Evolutionary conservation across 2,797 vertebrate species (phyloP), one percentile per base, ranked within the genome.

Genomic region (Macrochelys suwanniensis): DNA sequence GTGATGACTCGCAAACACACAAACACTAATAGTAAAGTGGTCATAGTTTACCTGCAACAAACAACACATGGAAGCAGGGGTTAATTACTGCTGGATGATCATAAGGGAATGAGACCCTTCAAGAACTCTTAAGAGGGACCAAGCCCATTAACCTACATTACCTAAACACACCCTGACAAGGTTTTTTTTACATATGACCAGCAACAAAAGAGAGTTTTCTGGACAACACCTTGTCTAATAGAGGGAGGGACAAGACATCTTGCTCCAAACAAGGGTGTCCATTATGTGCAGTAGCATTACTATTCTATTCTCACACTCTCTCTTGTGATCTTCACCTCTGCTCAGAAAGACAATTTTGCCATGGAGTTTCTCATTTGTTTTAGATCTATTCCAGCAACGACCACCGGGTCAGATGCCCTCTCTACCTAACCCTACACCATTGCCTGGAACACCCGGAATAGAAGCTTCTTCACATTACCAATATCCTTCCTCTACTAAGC

Each of bases 1-100:
- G 98, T 94, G 96, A 99, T 98, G 98, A 98, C 95, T 97, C 96
- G 98, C 98, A 99, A 97, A 97, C 98, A 98, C 97, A 98, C 98
- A 97, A 99, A 99, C 96, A 99, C 97, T 97, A 99, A 97, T 97
- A 99, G 98, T 96, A 99, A 98, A 98, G 98, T 98, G 98, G 98
- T 98, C 99, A 99, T 99, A 96, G 92, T 98, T 98, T 98, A 98
- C 98, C 99, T 99, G 98, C 53, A 98, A 97, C 90, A 98, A 92
- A 97, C 47, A 94, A 96, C 83, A 97, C 12, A 94, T 76, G 80
- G 74, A 97, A 82, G 95, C 9, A 85, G 82, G 80, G 95, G 19
- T 84, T 94, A 90, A 71, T 54, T 56, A 50, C 2, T 45, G n/a
- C 47, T 33, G 42, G 97, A 9, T 26, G 56, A 74, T 37, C 45